Conservation (phyloP, 2,797 vertebrate genomes). For the Podarcis lilfordi region DNA sequence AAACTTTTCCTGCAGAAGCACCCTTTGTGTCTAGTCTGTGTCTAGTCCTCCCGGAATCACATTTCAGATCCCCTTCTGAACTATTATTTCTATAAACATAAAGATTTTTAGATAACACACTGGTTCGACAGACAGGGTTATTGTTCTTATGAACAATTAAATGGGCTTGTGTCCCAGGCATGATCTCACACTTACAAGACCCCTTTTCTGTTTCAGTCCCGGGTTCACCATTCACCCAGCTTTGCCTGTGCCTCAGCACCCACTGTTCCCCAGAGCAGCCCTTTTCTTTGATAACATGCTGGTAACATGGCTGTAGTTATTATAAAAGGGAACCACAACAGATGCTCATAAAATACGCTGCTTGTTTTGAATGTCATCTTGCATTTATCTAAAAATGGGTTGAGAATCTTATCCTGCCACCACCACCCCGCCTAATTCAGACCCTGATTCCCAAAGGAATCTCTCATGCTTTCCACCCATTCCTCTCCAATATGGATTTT, state of each 20-base stretch:
- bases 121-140: background rate
- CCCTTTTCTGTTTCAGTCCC: too few species aligned
- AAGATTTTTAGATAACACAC: background rate
- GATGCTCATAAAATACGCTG: background rate
- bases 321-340: background rate
- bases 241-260: too few species aligned
- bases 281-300: background rate
- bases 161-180: background rate
- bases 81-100: background rate
- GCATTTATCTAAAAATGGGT: background rate
- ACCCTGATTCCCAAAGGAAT: background rate
- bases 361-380: background rate
- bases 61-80: background rate
- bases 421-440: background rate
- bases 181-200: too few species aligned
- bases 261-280: too few species aligned
- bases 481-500: background rate
- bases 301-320: background rate
- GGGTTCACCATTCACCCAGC: too few species aligned
- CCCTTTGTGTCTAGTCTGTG: background rate
- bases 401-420: background rate
- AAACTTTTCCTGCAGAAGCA: background rate
- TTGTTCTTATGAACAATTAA: constrained; percentile 6
- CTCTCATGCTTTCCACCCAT: background rate
- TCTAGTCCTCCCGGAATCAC: background rate